A percentile compares a stretch with the other conserved stretches of the same genome.
Conservation (phyloP, 2,888 invertebrate species). For the Luffia ferchaultella region DNA sequence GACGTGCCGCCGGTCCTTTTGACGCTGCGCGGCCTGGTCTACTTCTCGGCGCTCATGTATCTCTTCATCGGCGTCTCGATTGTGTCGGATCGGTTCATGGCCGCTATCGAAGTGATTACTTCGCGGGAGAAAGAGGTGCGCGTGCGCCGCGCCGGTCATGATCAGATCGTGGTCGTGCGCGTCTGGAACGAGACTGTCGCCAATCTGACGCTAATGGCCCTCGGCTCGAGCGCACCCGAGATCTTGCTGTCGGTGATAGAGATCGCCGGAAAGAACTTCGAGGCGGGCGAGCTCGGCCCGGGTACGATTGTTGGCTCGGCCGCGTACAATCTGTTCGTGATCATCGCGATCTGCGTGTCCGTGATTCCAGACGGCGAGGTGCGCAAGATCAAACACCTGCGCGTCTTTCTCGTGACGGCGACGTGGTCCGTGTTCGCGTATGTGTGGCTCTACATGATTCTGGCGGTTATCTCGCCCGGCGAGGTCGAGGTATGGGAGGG, state of each 20-base stretch:
- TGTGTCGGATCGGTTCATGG: slow-evolving; percentile 99
- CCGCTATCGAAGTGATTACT: slow-evolving; percentile 98
- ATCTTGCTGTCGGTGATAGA: slow-evolving; percentile 97
- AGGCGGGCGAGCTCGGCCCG: slow-evolving; percentile 97
- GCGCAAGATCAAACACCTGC: slow-evolving; percentile 93
- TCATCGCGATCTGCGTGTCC: slow-evolving; percentile 93
- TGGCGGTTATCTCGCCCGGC: slow-evolving; percentile 86
- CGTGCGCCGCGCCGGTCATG: slow-evolving; percentile 88
- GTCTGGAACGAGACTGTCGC: slow-evolving; percentile 99
- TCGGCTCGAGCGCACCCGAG: slow-evolving; percentile 98
- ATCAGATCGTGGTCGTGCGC: slow-evolving; percentile 89
- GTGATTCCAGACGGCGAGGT: slow-evolving; percentile 92
- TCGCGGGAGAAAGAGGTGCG: slow-evolving; percentile 95
- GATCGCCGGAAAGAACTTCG: slow-evolving; percentile 93
- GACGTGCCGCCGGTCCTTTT: slow-evolving; percentile 80
- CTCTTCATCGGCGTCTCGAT: slow-evolving; percentile 99
- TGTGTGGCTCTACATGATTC: slow-evolving; percentile 96
- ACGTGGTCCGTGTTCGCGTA: slow-evolving; percentile 99
- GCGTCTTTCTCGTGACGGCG: slow-evolving; percentile 98
- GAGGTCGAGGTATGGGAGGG: slow-evolving; percentile 98
- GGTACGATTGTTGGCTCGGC: slow-evolving; percentile 99
- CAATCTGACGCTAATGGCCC: slow-evolving; percentile 97
- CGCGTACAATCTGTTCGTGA: slow-evolving; percentile 98
- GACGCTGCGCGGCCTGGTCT: slow-evolving; percentile 86
- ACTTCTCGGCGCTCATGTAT: slow-evolving; percentile 89